phyloP scores from a whole-genome alignment of 2,888 invertebrate genomes.

The Eristalis intricaria region DNA sequence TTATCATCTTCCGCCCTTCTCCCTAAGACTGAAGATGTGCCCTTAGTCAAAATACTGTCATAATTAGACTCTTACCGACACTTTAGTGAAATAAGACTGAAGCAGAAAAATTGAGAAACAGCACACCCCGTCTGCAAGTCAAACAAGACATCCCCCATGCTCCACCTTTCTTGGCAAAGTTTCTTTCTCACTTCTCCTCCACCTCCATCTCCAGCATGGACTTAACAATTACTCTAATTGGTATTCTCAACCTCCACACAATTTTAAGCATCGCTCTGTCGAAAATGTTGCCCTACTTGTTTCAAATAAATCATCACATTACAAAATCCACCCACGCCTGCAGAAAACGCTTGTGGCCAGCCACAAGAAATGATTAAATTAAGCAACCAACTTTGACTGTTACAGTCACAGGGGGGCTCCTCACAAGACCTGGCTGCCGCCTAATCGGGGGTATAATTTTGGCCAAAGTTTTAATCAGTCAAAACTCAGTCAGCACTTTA shows the following conservation, averaged over 20 bases:
- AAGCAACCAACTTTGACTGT: slow-evolving; percentile 2
- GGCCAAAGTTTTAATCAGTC: slow-evolving; percentile 54
- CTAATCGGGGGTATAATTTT: slow-evolving; percentile 49
- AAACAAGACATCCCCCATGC: too few species aligned
- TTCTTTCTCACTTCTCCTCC: too few species aligned
- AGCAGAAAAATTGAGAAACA: not conserved
- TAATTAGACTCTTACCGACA: too few species aligned
- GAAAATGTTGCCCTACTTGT: not conserved
- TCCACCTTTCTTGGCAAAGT: too few species aligned
- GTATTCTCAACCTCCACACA: not conserved
- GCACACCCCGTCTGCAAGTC: too few species aligned
- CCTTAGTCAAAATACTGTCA: too few species aligned
- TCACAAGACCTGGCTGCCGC: not conserved
- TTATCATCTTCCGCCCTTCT: too few species aligned
- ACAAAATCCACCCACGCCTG: not conserved
- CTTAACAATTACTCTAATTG: not conserved
- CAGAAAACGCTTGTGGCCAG: not conserved
- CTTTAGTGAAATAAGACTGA: too few species aligned
- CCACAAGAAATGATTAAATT: slow-evolving; percentile 17
- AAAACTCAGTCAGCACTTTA: slow-evolving; percentile 47
- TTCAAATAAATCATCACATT: slow-evolving; percentile 10
- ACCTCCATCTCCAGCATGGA: not conserved
- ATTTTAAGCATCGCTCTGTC: not conserved
- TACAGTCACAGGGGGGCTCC: not conserved
- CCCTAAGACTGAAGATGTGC: too few species aligned